These are phyloP conservation scores for Macrosiphum euphorbiae DNA, from an alignment of 2,888 invertebrate species.

Conservation along the genomic window DNA sequence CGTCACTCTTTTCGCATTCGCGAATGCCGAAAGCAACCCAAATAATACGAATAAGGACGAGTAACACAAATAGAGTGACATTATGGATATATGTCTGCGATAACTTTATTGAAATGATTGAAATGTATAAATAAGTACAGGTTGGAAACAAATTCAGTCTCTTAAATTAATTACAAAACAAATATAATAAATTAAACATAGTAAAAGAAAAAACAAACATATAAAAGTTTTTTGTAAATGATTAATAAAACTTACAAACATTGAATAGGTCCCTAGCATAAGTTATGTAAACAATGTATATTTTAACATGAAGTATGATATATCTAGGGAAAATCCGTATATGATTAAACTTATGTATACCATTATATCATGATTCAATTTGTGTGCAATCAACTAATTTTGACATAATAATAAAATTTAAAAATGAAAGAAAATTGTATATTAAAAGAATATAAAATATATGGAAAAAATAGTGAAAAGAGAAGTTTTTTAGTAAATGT, in stretches of 20 bases:
- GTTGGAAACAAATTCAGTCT: not conserved
- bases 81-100: not conserved
- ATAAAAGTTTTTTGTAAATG: too few relatives aligned
- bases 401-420: not conserved
- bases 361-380: not conserved
- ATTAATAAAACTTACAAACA: not conserved
- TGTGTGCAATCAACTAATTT: not conserved
- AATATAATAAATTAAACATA: not conserved
- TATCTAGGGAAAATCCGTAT: not conserved
- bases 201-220: not conserved
- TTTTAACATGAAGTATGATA: not conserved
- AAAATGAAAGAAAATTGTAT: not conserved
- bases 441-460: not conserved
- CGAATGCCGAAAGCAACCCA: not conserved
- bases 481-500: not conserved
- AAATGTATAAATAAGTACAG: not conserved
- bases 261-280: not conserved
- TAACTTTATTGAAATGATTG: not conserved
- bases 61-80: not conserved
- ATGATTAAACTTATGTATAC: not conserved
- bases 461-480: not conserved
- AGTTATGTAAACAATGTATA: not conserved
- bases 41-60: not conserved
- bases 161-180: not conserved
- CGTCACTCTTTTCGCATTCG: not conserved